These are phyloP conservation scores for Crotalus horridus DNA, from an alignment of 2,113 vertebrate genomes.

Conservation along the genomic window DNA sequence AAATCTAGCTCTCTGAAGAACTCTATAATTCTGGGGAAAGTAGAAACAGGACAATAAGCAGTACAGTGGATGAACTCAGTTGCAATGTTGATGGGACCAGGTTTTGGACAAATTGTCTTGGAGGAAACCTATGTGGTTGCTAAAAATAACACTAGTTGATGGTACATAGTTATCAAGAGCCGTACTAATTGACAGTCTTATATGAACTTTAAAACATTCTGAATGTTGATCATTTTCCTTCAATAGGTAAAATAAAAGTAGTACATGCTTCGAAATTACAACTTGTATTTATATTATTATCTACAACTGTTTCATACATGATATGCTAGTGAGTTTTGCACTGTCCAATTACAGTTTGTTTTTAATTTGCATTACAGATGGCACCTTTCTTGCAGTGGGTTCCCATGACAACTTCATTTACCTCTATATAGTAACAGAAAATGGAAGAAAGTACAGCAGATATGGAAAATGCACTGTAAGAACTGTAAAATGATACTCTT, in stretches of 20 bases:
- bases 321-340: neutral
- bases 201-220: neutral
- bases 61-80: neutral
- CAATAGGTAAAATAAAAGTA: neutral
- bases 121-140: neutral
- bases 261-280: neutral
- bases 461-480: constrained; percentile 90
- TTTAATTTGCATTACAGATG: constrained; percentile 76
- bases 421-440: constrained; percentile 91
- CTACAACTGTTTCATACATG: neutral
- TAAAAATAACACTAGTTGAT: neutral
- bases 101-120: neutral
- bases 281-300: neutral
- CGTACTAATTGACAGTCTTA: neutral
- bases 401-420: constrained; percentile 99
- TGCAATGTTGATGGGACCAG: neutral
- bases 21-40: neutral
- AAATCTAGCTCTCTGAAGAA: neutral
- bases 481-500: neutral
- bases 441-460: constrained; percentile 93
- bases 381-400: constrained; percentile 89
- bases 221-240: neutral
- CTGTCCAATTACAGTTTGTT: neutral
- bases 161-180: neutral
- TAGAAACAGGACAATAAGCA: neutral